Evolutionary conservation across 2,888 invertebrate genomes (phyloP).

Genomic region (Antitype chi): DNA sequence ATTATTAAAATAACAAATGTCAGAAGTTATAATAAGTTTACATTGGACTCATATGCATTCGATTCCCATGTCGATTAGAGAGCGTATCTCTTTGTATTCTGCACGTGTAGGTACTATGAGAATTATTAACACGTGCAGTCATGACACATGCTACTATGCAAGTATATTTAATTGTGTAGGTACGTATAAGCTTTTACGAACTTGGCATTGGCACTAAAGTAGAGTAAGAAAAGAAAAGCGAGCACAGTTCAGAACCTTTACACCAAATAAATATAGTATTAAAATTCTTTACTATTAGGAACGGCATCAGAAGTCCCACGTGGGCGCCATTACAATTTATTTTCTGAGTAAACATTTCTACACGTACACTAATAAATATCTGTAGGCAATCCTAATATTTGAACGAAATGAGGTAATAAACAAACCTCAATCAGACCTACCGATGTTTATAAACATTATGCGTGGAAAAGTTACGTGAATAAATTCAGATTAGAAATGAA

Average conservation of each 20-base stretch:
- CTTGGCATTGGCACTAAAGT: not conserved
- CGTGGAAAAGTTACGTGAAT: not conserved
- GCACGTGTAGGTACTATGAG: not conserved
- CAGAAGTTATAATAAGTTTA: constrained; percentile 53
- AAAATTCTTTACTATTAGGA: not conserved
- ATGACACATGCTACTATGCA: not conserved
- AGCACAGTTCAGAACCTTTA: not conserved
- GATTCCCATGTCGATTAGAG: constrained; percentile 45
- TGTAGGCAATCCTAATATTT: constrained; percentile 7
- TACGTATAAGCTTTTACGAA: not conserved
- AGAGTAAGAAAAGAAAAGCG: not conserved
- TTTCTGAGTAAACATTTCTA: not conserved
- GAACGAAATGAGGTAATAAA: not conserved
- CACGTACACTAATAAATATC: not conserved
- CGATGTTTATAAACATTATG: not conserved
- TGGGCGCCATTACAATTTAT: constrained; percentile 20
- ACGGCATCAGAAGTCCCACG: constrained; percentile 5
- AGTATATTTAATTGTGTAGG: not conserved
- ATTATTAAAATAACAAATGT: constrained; percentile 36
- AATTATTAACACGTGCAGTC: constrained; percentile 15
- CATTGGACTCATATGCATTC: constrained; percentile 45
- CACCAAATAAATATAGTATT: not conserved
- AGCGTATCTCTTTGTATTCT: constrained; percentile 22
- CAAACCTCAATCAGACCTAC: not conserved
- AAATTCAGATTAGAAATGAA: not conserved